A percentile compares a stretch with the other conserved stretches of the same genome.
Evolutionary conservation across 2,888 invertebrate genomes (phyloP).

Genomic region (Cataglyphis livida): DNA sequence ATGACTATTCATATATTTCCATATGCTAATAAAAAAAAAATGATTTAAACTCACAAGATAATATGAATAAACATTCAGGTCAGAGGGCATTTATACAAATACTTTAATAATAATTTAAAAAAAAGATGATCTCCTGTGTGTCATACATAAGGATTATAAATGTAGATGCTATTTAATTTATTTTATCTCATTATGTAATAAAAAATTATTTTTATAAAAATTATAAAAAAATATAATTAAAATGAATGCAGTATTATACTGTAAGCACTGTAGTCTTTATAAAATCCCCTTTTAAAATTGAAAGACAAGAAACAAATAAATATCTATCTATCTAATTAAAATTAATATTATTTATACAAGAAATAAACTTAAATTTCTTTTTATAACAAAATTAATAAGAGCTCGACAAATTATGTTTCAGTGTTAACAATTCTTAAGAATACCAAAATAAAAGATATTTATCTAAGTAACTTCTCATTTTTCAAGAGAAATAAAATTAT

Average conservation of each 20-base stretch:
- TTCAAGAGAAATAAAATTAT: not conserved
- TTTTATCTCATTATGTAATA: not conserved
- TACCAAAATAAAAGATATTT: not conserved
- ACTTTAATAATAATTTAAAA: not conserved
- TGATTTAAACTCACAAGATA: not conserved
- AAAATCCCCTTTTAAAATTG: too few species aligned
- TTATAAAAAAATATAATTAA: too few species aligned
- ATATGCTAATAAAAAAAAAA: conserved; percentile 3
- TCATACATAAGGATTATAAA: not conserved
- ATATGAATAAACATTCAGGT: not conserved
- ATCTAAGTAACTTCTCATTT: not conserved
- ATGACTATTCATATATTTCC: not conserved
- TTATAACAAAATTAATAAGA: not conserved
- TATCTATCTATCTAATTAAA: too few species aligned
- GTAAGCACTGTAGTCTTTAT: too few species aligned
- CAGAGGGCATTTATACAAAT: not conserved
- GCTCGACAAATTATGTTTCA: too few species aligned
- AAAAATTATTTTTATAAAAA: too few species aligned
- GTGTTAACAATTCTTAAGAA: not conserved
- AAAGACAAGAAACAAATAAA: too few species aligned
- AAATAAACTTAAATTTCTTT: not conserved
- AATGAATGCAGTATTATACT: too few species aligned
- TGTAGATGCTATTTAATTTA: not conserved
- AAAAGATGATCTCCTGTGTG: not conserved
- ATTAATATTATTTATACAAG: not conserved